Percentiles rank a stretch among this genome's conserved stretches.
phyloP scores from a whole-genome alignment of 2,113 vertebrate genomes.

The Brachyhypopomus occidentalis region DNA sequence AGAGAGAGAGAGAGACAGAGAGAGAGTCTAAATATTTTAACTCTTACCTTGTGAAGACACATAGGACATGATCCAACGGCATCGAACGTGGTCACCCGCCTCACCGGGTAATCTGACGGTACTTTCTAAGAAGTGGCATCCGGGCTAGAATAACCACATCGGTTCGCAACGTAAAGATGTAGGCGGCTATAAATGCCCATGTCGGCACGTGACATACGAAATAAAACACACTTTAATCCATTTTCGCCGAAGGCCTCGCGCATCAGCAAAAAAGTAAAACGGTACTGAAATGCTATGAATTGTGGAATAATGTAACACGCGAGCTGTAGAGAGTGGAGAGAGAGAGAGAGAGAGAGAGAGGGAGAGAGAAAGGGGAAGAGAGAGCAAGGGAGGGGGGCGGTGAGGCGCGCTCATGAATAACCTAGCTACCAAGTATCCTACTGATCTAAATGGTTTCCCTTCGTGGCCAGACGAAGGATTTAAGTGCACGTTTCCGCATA shows the following conservation, averaged over 20 bases:
- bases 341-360: background rate
- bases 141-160: constrained; percentile 24
- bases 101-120: constrained; percentile 42
- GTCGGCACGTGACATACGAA: constrained; percentile 16
- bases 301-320: background rate
- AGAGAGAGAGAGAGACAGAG: background rate
- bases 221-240: constrained; percentile 13
- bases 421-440: background rate
- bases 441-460: constrained; percentile 25
- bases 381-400: background rate
- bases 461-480: constrained; percentile 2
- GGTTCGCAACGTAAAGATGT: constrained; percentile 33
- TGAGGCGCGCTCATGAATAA: constrained; percentile 18
- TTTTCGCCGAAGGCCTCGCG: background rate
- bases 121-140: constrained; percentile 42
- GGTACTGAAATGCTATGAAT: background rate
- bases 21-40: background rate
- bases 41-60: constrained; percentile 57
- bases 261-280: no score
- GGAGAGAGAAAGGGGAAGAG: background rate
- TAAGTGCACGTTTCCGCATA: background rate
- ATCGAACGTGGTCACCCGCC: constrained; percentile 42
- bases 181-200: constrained; percentile 41
- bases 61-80: constrained; percentile 60
- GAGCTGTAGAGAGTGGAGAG: background rate